Evolutionary conservation across 2,113 vertebrate genomes (phyloP).

Genomic region (Nycticorax nycticorax): DNA sequence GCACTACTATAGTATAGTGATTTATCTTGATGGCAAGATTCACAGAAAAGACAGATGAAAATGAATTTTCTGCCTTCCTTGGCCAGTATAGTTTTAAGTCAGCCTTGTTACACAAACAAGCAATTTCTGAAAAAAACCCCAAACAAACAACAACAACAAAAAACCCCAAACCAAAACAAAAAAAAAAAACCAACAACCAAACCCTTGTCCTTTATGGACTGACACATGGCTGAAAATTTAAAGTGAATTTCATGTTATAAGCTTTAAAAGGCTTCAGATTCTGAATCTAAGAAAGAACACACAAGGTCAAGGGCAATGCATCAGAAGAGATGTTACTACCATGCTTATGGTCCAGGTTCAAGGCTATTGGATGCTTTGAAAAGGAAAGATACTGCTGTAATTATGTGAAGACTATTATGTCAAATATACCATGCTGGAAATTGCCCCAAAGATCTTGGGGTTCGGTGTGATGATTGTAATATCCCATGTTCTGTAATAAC

Average conservation of each 20-base stretch:
- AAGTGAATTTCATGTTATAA: neutral
- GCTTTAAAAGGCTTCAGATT: neutral
- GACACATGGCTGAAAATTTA: neutral
- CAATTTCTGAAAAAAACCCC: neutral
- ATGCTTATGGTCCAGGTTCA: neutral
- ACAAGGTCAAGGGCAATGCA: neutral
- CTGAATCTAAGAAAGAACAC: neutral
- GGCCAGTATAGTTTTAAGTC: neutral
- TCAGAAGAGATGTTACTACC: neutral
- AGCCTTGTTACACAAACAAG: neutral
- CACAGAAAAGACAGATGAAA: neutral
- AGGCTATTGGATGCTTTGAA: neutral
- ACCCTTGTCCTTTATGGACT: neutral
- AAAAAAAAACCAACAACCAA: neutral
- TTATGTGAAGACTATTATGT: neutral
- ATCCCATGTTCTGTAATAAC: slow-evolving; percentile 24
- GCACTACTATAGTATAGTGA: neutral
- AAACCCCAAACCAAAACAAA: neutral
- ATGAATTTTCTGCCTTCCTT: neutral
- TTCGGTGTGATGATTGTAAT: slow-evolving; percentile 14
- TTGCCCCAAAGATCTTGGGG: neutral
- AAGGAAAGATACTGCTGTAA: neutral
- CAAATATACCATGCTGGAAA: slow-evolving; percentile 14
- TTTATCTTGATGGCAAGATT: neutral
- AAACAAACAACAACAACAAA: neutral